Percentiles rank a stretch among this genome's conserved stretches.
Evolutionary conservation across 2,113 vertebrate genomes (phyloP).

Genomic region (Isurus oxyrinchus): DNA sequence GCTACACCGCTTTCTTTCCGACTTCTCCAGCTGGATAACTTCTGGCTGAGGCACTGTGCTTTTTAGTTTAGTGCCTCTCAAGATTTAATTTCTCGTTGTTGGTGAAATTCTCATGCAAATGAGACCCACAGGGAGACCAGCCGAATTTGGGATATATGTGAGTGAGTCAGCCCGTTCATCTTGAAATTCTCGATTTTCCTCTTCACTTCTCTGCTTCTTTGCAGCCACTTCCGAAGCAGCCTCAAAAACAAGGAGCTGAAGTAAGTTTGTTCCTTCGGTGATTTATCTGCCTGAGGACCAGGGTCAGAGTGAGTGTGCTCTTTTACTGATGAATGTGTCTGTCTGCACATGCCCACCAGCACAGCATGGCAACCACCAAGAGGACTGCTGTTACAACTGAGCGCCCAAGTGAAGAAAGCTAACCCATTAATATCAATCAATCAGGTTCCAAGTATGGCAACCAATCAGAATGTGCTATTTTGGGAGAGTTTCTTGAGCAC

Average conservation of each 20-base stretch:
- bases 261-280: neutral
- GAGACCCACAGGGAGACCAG: neutral
- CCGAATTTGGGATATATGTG: neutral
- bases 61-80: neutral
- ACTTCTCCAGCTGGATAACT: neutral
- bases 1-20: neutral
- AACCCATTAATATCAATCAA: neutral
- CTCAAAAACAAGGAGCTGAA: neutral
- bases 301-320: neutral
- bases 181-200: neutral
- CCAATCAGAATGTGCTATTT: neutral
- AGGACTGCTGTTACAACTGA: neutral
- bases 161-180: neutral
- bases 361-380: too few relatives aligned
- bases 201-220: neutral
- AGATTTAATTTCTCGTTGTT: neutral
- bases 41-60: neutral
- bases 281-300: neutral
- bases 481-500: neutral
- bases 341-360: neutral
- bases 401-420: too few relatives aligned
- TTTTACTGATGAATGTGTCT: neutral
- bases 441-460: neutral
- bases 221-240: neutral
- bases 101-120: neutral